Conservation (phyloP, 2,797 vertebrate species). For the Poliocrania exsul region DNA sequence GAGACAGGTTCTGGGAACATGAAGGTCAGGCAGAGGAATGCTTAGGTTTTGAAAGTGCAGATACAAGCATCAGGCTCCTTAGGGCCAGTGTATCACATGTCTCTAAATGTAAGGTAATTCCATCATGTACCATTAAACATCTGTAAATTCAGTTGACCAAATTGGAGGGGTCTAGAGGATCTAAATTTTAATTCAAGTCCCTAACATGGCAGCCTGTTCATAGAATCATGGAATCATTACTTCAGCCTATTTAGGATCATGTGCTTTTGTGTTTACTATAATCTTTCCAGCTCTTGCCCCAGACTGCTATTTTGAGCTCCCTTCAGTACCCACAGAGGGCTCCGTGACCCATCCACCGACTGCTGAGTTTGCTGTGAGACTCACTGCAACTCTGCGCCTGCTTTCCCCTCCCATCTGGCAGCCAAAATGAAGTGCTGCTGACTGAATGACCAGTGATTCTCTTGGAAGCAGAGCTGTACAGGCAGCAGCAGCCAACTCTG, state of each 20-base stretch:
- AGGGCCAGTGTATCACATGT: neutral
- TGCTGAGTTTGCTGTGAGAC: constrained; percentile 46
- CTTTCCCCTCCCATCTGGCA: constrained; percentile 54
- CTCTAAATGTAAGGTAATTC: neutral
- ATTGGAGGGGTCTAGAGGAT: neutral
- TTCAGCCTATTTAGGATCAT: neutral
- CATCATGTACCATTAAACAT: fast-evolving
- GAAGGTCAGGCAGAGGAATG: neutral
- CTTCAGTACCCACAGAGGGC: constrained; percentile 4
- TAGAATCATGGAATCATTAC: neutral
- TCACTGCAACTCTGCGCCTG: constrained; percentile 36
- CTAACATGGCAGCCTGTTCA: neutral
- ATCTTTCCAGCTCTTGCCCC: constrained; percentile 1
- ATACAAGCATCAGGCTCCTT: neutral
- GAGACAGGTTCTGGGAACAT: neutral
- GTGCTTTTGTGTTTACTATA: constrained; percentile 29
- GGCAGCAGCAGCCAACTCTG: constrained; percentile 70
- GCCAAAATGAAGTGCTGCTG: constrained; percentile 38
- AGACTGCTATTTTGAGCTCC: neutral
- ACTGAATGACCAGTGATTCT: constrained; percentile 64
- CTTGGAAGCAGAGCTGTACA: constrained; percentile 55
- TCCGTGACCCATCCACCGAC: neutral
- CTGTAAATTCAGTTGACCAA: neutral
- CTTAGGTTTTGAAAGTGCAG: neutral
- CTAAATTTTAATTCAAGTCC: neutral